A percentile compares a stretch with the other conserved stretches of the same genome.
These are phyloP conservation scores for Brenthis daphne DNA, from an alignment of 2,888 invertebrate species.

Conservation along the genomic window DNA sequence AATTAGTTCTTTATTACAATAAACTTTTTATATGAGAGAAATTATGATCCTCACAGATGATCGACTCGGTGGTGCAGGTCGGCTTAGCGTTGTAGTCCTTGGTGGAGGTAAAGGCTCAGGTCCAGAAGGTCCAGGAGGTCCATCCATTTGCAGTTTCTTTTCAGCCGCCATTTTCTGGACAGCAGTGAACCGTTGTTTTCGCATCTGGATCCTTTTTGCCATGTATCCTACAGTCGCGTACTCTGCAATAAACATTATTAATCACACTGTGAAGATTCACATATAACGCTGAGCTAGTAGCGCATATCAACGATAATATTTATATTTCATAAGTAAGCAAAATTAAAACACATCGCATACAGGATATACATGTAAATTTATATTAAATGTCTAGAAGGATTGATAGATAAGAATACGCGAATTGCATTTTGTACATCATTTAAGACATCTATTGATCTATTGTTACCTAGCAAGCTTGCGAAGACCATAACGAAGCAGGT, in stretches of 20 bases:
- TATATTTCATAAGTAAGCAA: background rate
- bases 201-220: slow-evolving; percentile 98
- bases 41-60: slow-evolving; percentile 57
- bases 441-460: slow-evolving; percentile 28
- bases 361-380: background rate
- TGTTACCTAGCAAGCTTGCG: slow-evolving; percentile 95
- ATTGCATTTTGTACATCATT: slow-evolving; percentile 12
- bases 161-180: slow-evolving; percentile 95
- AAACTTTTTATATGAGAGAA: slow-evolving; percentile 7
- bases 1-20: slow-evolving; percentile 42
- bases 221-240: slow-evolving; percentile 99
- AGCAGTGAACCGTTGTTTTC: slow-evolving; percentile 94
- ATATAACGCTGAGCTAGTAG: slow-evolving; percentile 38
- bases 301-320: background rate
- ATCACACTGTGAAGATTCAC: slow-evolving; percentile 20
- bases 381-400: background rate
- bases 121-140: slow-evolving; percentile 84
- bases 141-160: slow-evolving; percentile 92
- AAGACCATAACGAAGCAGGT: slow-evolving; percentile 99
- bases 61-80: slow-evolving; percentile 71
- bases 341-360: slow-evolving; percentile 1
- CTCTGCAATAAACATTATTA: slow-evolving; percentile 83
- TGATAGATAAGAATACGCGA: background rate
- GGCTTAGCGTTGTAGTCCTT: slow-evolving; percentile 85
- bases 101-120: slow-evolving; percentile 83